Conservation (phyloP, 2,888 invertebrate genomes). For the Vanessa cardui region DNA sequence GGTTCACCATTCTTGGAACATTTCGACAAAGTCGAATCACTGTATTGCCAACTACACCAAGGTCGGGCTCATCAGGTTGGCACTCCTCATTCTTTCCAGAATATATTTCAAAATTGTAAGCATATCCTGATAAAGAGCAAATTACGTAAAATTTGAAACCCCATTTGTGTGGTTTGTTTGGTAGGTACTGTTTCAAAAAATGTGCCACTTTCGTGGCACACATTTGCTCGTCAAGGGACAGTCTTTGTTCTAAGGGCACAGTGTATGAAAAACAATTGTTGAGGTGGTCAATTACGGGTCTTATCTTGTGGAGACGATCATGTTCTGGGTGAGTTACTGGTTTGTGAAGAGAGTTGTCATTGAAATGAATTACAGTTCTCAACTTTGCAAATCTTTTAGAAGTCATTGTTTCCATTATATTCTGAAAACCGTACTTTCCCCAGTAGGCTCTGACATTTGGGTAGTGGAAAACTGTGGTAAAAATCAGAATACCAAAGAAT, state of each 20-base stretch:
- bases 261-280: conserved; percentile 26
- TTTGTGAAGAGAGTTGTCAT: conserved; percentile 31
- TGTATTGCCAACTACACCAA: too few relatives aligned
- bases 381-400: conserved; percentile 41
- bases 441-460: conserved; percentile 42
- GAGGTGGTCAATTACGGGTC: conserved; percentile 36
- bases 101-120: too few relatives aligned
- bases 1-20: too few relatives aligned
- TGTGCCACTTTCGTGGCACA: background rate
- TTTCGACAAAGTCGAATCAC: too few relatives aligned
- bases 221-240: conserved; percentile 33
- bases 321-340: conserved; percentile 35
- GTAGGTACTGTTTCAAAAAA: conserved; percentile 4
- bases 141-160: too few relatives aligned
- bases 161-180: background rate
- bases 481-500: conserved; percentile 36
- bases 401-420: conserved; percentile 40
- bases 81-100: too few relatives aligned
- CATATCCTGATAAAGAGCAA: too few relatives aligned
- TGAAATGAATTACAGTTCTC: conserved; percentile 37
- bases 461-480: conserved; percentile 40
- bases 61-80: too few relatives aligned
- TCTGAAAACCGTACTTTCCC: conserved; percentile 38
- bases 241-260: conserved; percentile 36
- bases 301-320: conserved; percentile 42